These are phyloP conservation scores for Psittacula cyanocephala DNA, from an alignment of 2,113 vertebrate species.

Conservation along the genomic window DNA sequence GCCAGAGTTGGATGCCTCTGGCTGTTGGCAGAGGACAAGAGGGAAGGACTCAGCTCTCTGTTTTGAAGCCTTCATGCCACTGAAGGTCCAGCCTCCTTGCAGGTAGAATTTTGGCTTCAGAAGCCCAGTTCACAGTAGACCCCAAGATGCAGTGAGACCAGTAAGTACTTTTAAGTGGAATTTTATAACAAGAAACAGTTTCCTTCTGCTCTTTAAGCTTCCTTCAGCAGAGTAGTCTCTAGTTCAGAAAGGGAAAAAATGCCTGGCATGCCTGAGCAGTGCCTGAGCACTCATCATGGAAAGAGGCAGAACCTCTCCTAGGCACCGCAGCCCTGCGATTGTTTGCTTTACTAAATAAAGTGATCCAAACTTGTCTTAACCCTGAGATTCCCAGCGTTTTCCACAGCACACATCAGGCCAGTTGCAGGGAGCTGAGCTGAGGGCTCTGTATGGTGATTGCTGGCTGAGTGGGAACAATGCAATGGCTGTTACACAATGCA, in stretches of 20 bases:
- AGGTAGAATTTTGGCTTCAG: background rate
- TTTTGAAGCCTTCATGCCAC: background rate
- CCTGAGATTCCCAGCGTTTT: background rate
- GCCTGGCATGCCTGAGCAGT: background rate
- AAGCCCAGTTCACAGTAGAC: background rate
- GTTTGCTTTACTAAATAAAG: constrained; percentile 41
- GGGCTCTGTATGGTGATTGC: fast-evolving
- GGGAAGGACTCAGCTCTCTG: background rate
- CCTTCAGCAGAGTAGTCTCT: background rate
- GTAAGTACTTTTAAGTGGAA: background rate
- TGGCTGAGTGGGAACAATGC: background rate
- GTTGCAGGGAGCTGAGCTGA: background rate
- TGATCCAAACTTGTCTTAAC: constrained; percentile 28
- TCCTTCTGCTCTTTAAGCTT: background rate
- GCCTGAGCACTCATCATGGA: constrained; percentile 37
- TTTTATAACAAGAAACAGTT: constrained; percentile 4
- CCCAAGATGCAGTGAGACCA: background rate
- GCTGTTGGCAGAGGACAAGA: background rate
- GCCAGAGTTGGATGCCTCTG: background rate
- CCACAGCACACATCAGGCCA: background rate
- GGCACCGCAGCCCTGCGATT: background rate
- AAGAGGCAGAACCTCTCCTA: constrained; percentile 9
- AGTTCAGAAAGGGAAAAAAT: constrained; percentile 55
- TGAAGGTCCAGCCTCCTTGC: background rate
- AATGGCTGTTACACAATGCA: background rate